Evolutionary conservation across 2,113 vertebrate genomes (phyloP).

Genomic region (Antidorcas marsupialis): DNA sequence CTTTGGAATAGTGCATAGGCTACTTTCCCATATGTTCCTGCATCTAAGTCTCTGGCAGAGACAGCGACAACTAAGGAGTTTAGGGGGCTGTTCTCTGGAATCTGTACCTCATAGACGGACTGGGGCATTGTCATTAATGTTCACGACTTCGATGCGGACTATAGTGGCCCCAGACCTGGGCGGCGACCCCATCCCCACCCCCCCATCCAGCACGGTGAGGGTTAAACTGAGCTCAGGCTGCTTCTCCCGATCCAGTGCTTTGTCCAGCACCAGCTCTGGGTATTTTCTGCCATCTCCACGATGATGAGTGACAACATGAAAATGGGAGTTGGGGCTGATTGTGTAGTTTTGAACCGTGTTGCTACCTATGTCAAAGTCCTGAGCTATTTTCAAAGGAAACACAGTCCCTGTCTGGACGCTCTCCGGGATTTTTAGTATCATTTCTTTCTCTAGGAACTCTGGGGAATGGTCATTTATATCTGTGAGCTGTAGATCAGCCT

Average conservation of each 20-base stretch:
- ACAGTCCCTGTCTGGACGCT: constrained; percentile 77
- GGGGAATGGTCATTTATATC: constrained; percentile 88
- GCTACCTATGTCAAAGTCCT: constrained; percentile 78
- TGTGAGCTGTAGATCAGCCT: constrained; percentile 81
- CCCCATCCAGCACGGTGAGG: constrained; percentile 69
- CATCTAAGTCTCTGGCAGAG: constrained; percentile 80
- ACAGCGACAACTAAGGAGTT: constrained; percentile 72
- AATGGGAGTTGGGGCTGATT: constrained; percentile 80
- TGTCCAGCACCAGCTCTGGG: constrained; percentile 66
- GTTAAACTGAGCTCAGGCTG: constrained; percentile 30
- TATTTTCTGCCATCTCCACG: constrained; percentile 61
- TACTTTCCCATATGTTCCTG: constrained; percentile 78
- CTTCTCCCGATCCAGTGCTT: constrained; percentile 58
- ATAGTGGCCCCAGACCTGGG: constrained; percentile 62
- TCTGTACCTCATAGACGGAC: constrained; percentile 68
- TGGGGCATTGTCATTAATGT: constrained; percentile 75
- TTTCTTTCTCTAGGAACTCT: constrained; percentile 77
- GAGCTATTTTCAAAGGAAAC: too few species aligned
- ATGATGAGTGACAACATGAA: constrained; percentile 72
- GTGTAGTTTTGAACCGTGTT: constrained; percentile 84
- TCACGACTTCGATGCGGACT: constrained; percentile 65
- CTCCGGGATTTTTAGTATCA: constrained; percentile 85
- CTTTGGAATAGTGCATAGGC: constrained; percentile 68
- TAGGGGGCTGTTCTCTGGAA: constrained; percentile 74
- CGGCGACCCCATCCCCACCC: too few species aligned